Evolutionary conservation across 2,888 invertebrate genomes (phyloP).

Genomic region (Netelia melanura): DNA sequence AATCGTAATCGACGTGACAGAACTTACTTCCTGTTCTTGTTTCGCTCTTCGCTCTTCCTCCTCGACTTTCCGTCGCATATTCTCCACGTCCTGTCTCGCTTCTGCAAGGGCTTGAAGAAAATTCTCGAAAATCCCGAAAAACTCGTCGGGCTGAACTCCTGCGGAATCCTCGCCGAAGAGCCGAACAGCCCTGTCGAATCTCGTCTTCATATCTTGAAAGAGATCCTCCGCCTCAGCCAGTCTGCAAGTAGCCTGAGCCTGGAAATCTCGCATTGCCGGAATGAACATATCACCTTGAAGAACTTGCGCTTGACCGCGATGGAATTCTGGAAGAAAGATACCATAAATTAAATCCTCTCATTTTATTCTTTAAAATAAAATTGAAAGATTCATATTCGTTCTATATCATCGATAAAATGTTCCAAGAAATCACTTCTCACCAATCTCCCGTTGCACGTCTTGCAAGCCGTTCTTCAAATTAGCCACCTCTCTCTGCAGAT

Average conservation of each 20-base stretch:
- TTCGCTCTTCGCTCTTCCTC: conserved; percentile 95
- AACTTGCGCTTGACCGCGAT: conserved; percentile 90
- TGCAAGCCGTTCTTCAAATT: conserved; percentile 93
- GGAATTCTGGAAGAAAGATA: conserved; percentile 88
- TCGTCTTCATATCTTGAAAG: conserved; percentile 97
- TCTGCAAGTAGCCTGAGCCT: conserved; percentile 95
- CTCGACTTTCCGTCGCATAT: conserved; percentile 92
- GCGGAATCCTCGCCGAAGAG: conserved; percentile 96
- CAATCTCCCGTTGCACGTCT: conserved; percentile 94
- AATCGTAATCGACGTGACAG: neutral
- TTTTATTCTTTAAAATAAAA: neutral
- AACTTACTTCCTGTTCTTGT: conserved; percentile 92
- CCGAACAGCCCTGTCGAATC: conserved; percentile 94
- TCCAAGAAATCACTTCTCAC: conserved; percentile 70
- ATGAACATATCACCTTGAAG: conserved; percentile 93
- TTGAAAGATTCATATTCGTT: too few relatives aligned
- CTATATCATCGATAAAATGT: neutral
- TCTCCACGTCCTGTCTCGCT: conserved; percentile 95
- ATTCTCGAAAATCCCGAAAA: conserved; percentile 96
- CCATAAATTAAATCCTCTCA: conserved; percentile 12
- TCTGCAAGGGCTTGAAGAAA: conserved; percentile 94
- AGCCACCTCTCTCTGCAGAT: conserved; percentile 95
- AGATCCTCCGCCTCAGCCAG: conserved; percentile 97
- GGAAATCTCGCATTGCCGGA: conserved; percentile 97
- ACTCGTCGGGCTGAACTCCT: conserved; percentile 95